Evolutionary conservation across 2,888 invertebrate species (phyloP), one percentile per base, ranked within the genome.

Genomic region (Drosophila hamatofila): DNA sequence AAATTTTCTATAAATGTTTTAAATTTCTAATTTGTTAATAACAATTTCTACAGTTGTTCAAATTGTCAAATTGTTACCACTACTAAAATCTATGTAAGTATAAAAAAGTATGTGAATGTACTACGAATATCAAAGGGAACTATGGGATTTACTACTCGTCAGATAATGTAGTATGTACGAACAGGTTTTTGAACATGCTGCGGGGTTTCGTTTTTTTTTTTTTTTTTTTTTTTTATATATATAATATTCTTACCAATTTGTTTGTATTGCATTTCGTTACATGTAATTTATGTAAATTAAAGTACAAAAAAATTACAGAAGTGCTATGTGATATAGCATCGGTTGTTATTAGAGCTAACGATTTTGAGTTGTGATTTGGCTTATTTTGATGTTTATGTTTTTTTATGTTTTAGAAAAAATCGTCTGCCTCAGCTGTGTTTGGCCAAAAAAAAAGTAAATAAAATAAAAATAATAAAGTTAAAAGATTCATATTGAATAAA

Each of bases 391-490:
- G 35, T 58, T 69, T 46, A 44, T 64, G 62, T 66, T 65, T 30
- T 18, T 65, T 35, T 64, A 18, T 69, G 61, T 58, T 73, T 83
- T 90, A 90, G 81, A 84, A 81, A 77, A 84, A 66, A 58, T 90
- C 91, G 83, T 91, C 90, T 88, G 67, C 91, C 84, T 91, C 91
- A 81, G 91, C 91, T 91, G 85, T 81, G 74, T 78, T 78, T 73
- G 73, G 80, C 73, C 80, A 82, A 80, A 80, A 80, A 78, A 80
- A 82, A 82, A 73, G 76, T 79, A 85, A 82, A 84, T 72, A 76
- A 81, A 81, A 78, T 58, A 84, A 72, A 82, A 49, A 74, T 57
- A 65, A 79, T 72, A 81, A 69, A 62, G 80, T 81, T 89, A 72
- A 74, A 83, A 46, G 48, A 71, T 55, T 70, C 48, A 58, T 63